Conservation (phyloP, 2,113 vertebrate species). For the Spheniscus mendiculus region DNA sequence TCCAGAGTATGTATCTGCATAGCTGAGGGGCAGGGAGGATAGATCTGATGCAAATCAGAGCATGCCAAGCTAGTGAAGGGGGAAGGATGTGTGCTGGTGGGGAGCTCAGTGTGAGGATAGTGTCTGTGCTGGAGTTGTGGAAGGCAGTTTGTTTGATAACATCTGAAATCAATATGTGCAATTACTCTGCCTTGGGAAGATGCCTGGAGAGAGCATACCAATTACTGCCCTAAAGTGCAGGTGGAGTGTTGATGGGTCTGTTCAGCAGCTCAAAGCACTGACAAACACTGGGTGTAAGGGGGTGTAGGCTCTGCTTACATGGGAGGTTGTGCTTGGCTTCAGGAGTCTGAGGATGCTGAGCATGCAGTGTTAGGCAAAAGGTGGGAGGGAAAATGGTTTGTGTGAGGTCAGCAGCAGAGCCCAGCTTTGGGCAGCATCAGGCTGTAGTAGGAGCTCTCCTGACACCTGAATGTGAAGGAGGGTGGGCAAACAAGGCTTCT, state of each 20-base stretch:
- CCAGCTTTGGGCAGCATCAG: background rate
- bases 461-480: background rate
- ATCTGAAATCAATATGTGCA: background rate
- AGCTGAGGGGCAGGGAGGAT: background rate
- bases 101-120: background rate
- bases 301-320: rapidly evolving
- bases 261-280: background rate
- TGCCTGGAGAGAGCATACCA: background rate
- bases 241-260: background rate
- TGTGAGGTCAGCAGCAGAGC: background rate
- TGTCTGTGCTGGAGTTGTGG: background rate
- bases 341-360: background rate
- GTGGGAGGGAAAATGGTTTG: background rate
- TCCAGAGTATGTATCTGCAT: background rate
- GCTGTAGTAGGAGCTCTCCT: background rate
- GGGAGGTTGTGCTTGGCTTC: too few species aligned
- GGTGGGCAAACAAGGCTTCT: background rate
- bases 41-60: background rate
- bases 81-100: background rate
- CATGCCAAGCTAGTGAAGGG: background rate
- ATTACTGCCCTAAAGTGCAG: background rate
- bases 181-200: background rate
- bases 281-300: background rate
- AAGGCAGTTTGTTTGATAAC: background rate
- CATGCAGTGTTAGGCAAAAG: background rate